These are phyloP conservation scores for Cygnus atratus DNA, from an alignment of 2,113 vertebrate genomes.

Conservation along the genomic window DNA sequence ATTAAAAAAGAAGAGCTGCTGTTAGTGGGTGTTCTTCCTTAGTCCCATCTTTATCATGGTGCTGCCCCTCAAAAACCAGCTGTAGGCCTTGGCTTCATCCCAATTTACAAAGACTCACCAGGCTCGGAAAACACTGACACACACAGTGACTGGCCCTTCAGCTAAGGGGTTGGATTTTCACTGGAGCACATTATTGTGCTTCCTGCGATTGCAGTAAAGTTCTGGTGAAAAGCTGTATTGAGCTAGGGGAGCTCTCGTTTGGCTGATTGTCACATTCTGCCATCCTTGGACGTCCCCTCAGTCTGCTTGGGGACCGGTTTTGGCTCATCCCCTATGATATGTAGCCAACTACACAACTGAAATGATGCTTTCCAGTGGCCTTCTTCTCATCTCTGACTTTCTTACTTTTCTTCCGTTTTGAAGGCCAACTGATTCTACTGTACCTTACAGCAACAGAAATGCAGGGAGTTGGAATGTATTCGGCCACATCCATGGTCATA, in stretches of 20 bases:
- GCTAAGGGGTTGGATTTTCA: background rate
- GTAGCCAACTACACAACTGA: background rate
- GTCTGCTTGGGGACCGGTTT: background rate
- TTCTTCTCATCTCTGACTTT: background rate
- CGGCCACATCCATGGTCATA: fast-evolving
- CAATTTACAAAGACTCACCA: fast-evolving
- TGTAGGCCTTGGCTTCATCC: fast-evolving
- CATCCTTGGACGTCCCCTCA: background rate
- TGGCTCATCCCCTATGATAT: background rate
- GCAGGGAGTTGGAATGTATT: background rate
- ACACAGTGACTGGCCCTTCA: background rate
- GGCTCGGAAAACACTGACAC: background rate
- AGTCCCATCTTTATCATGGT: background rate
- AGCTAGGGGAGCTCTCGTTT: background rate
- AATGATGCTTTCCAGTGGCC: background rate
- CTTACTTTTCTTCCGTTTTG: background rate
- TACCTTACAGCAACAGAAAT: background rate
- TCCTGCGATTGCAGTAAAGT: background rate
- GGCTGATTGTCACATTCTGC: background rate
- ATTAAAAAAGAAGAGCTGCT: background rate
- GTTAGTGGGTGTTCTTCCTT: background rate
- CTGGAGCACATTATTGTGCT: background rate
- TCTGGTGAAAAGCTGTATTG: background rate
- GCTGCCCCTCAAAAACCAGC: background rate
- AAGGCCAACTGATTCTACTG: background rate